phyloP scores from a whole-genome alignment of 2,888 invertebrate genomes.

The Drosophila nigritarsus region DNA sequence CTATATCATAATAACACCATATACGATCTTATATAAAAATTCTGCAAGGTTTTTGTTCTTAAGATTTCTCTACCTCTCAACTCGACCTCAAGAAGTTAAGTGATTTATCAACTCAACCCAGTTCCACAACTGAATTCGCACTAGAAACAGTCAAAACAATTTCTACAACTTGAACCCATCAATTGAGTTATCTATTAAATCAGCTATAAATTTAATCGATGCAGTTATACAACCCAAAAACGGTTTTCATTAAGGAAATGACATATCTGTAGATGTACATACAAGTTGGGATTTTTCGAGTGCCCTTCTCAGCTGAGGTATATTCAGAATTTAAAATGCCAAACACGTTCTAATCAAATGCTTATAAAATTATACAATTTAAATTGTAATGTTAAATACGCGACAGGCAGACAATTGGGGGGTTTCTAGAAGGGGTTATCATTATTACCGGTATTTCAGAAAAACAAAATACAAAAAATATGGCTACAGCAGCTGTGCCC shows the following conservation, averaged over 20 bases:
- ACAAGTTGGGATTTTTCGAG: slow-evolving; percentile 16
- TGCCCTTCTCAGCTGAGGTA: slow-evolving; percentile 65
- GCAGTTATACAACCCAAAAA: slow-evolving; percentile 23
- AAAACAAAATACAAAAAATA: slow-evolving; percentile 7
- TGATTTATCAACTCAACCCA: slow-evolving; percentile 38
- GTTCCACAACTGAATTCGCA: slow-evolving; percentile 25
- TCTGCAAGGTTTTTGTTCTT: slow-evolving; percentile 17
- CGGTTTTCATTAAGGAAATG: slow-evolving; percentile 40
- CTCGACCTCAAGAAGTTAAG: slow-evolving; percentile 30
- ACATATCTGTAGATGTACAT: slow-evolving; percentile 25
- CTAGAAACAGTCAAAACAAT: slow-evolving; percentile 43
- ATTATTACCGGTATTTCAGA: slow-evolving; percentile 38
- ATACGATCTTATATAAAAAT: not conserved
- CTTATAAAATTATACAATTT: slow-evolving; percentile 64
- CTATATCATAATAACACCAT: not conserved
- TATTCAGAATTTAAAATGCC: slow-evolving; percentile 50
- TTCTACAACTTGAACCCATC: slow-evolving; percentile 13
- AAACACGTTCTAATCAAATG: slow-evolving; percentile 66
- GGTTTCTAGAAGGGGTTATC: not conserved
- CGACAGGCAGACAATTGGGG: slow-evolving; percentile 34
- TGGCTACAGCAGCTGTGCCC: slow-evolving; percentile 9
- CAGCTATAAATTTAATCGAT: slow-evolving; percentile 53
- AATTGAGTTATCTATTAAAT: slow-evolving; percentile 42
- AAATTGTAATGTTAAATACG: slow-evolving; percentile 69
- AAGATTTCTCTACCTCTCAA: not conserved